Conservation (phyloP, 2,113 vertebrate species). For the Nothoprocta perdicaria region DNA sequence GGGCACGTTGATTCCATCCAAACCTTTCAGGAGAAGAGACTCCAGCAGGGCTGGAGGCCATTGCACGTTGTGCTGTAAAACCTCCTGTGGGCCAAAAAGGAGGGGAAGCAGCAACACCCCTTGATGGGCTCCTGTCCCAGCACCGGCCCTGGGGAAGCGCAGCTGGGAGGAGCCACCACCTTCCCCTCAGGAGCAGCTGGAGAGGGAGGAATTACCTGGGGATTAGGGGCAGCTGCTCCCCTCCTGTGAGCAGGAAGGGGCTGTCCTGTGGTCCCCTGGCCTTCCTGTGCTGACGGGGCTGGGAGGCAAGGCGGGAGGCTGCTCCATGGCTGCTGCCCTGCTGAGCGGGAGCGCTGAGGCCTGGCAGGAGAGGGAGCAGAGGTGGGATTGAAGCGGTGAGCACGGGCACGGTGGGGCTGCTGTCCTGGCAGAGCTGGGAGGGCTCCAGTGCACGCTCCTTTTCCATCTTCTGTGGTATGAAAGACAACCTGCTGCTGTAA, state of each 20-base stretch:
- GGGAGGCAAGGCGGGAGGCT: neutral
- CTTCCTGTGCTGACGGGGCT: rapidly evolving
- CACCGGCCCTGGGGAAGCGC: neutral
- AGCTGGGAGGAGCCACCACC: neutral
- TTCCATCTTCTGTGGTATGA: neutral
- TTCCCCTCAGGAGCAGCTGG: too few species aligned
- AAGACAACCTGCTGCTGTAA: neutral
- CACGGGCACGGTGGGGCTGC: neutral
- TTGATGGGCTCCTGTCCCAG: neutral
- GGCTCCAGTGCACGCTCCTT: neutral
- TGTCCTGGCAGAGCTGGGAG: rapidly evolving
- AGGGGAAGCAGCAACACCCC: neutral
- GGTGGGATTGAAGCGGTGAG: neutral
- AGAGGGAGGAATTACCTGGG: neutral
- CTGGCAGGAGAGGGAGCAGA: neutral
- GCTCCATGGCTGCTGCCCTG: neutral
- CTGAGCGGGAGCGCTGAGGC: neutral
- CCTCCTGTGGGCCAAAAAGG: neutral
- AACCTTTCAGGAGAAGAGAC: neutral
- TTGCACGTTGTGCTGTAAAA: neutral
- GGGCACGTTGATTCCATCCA: neutral
- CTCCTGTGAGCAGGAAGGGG: neutral
- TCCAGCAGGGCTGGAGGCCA: too few species aligned
- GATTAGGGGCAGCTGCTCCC: neutral
- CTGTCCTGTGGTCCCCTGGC: neutral